A percentile compares a stretch with the other conserved stretches of the same genome.
Conservation (phyloP, 2,113 vertebrate species). For the Neoarius graeffei region DNA sequence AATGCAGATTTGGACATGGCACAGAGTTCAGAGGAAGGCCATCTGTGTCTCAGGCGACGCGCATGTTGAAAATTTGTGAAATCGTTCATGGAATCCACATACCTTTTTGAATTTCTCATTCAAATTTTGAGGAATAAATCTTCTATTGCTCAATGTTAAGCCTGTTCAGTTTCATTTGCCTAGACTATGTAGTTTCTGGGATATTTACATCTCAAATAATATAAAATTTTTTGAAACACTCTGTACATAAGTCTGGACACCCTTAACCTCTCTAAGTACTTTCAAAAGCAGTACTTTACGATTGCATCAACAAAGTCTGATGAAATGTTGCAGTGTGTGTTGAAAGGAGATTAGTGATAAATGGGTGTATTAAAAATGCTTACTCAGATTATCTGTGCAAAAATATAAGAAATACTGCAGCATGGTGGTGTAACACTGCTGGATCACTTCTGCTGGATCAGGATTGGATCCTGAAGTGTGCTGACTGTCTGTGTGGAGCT, state of each 20-base stretch:
- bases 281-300: background rate
- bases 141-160: too few relatives aligned
- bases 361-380: background rate
- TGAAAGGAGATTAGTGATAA: background rate
- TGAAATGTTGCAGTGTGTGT: background rate
- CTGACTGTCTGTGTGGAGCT: background rate
- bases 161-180: too few relatives aligned
- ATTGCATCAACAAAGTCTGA: background rate
- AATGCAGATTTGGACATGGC: too few relatives aligned
- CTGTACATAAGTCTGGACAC: background rate
- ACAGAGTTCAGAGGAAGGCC: too few relatives aligned
- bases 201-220: too few relatives aligned
- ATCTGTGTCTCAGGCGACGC: too few relatives aligned
- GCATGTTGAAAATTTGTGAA: too few relatives aligned
- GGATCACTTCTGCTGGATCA: background rate
- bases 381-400: background rate
- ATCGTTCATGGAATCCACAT: too few relatives aligned
- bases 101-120: too few relatives aligned
- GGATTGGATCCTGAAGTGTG: background rate
- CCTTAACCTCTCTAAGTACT: too few relatives aligned
- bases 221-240: background rate
- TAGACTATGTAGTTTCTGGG: too few relatives aligned
- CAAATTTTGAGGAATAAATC: too few relatives aligned
- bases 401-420: background rate
- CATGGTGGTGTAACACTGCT: background rate